Evolutionary conservation across 2,113 vertebrate species (phyloP), one percentile per base, ranked within the genome.

Genomic region (Chloroceryle aenea): DNA sequence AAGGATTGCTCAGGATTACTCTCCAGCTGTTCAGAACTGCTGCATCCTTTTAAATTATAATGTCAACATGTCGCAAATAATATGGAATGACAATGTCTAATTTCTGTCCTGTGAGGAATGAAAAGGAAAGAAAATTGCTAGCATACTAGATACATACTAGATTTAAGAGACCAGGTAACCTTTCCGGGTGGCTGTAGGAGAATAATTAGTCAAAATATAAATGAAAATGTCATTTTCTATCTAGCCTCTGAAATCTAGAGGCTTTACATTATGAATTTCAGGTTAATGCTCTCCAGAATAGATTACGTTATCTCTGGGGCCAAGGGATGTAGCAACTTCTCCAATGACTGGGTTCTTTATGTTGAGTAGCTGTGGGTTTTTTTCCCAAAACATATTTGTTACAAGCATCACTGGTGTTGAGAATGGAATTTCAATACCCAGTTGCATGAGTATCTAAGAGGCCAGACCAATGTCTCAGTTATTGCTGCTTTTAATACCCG

Each of bases 31-130:
- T 97, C 96, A 94, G 93, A 95, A 90, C 95, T 95, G 95, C 90
- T 96, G 95, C 95, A 94, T 96, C 95, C 95, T 96, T 97, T 96
- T 95, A 95, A 96, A 96, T 96, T 97, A 96, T 95, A 97, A 97
- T 95, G 96, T 95, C 88, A 95, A 96, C 92, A 85, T 94, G 93
- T 96, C 88, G 3, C 95, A 95, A 93, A 96, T 96, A 94, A 95
- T 94, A 80, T 87, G 85, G 72, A 94, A 92, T 94, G 93, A 95
- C 85, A 96, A 96, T 94, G 96, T 95, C 82, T 96, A 95, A 97
- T 97, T 97, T 97, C 95, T 96, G 74, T 93, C 96, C 93, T 95
- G 71, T 96, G 72, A 66, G 89, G 81, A 96, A 95, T 92, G 93
- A 97, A 96, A 95, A 94, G 94, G 97, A 97, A 95, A 69, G 90